Conservation (phyloP, 2,797 vertebrate genomes). For the Anguilla marmorata region DNA sequence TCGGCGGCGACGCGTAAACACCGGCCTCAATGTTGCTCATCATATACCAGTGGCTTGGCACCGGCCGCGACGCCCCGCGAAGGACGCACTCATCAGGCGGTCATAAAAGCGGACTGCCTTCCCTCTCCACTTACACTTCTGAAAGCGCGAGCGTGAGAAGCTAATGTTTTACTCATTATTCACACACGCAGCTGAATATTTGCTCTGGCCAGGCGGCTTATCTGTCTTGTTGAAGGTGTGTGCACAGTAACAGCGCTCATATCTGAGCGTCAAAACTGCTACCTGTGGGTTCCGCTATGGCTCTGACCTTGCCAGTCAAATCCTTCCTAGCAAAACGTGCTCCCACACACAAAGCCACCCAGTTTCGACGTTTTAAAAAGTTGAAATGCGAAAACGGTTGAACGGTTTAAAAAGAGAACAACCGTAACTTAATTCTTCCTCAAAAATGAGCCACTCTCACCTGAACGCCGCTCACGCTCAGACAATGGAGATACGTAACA, state of each 20-base stretch:
- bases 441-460: background rate
- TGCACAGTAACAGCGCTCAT: background rate
- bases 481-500: background rate
- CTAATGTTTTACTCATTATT: background rate
- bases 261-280: background rate
- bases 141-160: background rate
- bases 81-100: background rate
- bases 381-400: background rate
- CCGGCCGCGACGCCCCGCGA: background rate
- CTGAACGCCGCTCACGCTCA: background rate
- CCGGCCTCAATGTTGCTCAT: background rate
- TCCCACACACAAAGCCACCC: background rate
- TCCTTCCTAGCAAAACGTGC: background rate
- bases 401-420: background rate
- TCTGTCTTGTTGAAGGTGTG: background rate
- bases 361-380: background rate
- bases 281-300: background rate
- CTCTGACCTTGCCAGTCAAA: background rate
- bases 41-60: background rate
- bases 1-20: background rate
- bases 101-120: background rate
- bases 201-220: background rate
- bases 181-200: background rate
- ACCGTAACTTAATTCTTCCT: background rate
- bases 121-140: background rate